Base-by-base conservation (phyloP, 2,113 vertebrate species). In the Aptenodytes forsteri region DNA sequence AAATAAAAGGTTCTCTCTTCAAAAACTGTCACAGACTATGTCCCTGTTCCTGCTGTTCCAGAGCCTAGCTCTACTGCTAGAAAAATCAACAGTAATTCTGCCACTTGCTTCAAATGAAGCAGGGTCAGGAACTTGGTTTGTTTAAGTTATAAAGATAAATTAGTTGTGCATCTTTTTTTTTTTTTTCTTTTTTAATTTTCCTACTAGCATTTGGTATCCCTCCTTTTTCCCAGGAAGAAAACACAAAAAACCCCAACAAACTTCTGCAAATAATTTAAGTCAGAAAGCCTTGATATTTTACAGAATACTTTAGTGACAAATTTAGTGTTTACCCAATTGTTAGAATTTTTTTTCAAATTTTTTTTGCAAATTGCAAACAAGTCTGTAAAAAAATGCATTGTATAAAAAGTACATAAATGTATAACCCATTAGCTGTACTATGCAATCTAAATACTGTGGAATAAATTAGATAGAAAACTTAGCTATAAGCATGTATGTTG, bases 401-500 rank as follows among this genome's bases (percentile, higher is more conserved):
- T 97, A 97, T 96, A 97, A 97, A 98, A 97, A 97, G 93, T 94
- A 98, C 83, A 93, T 97, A 98, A 90, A 98, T 98, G 97, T 98
- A 98, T 98, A 99, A 98, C 95, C 92, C 97, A 98, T 98, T 98
- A 99, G 98, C 98, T 98, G 98, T 99, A 98, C 98, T 99, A 98
- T 98, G 98, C 98, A 99, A 98, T 98, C 98, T 98, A 99, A 98
- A 98, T 98, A 99, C 96, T 96, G 97, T 98, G 98, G 98, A 99
- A 99, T 99, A 99, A 99, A 99, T 99, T 99, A 99, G 97, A 98
- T 98, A 98, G 93, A 98, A 98, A 98, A 98, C 96, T 96, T 98
- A 98, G 97, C 97, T 98, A 98, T 98, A 99, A 98, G 98, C 98
- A 98, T 97, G 97, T 98, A 96, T 83, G 98, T 96, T 97, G 98